phyloP scores from a whole-genome alignment of 2,888 invertebrate genomes.

The Oscheius sp. region DNA sequence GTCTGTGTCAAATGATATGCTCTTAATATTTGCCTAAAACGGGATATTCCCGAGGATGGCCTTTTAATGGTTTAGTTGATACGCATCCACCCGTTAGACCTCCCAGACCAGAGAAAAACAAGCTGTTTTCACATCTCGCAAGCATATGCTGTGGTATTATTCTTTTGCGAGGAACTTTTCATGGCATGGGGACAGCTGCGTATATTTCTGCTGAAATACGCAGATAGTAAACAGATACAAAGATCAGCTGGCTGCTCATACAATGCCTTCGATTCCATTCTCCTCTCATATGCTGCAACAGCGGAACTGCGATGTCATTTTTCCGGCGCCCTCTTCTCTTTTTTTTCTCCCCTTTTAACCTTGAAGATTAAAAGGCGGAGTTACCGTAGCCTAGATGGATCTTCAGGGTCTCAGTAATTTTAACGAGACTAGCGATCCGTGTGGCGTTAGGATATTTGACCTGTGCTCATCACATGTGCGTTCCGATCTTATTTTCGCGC shows the following conservation, averaged over 20 bases:
- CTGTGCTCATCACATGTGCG: slow-evolving; percentile 19
- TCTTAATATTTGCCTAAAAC: no score
- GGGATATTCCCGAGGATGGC: no score
- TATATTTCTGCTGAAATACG: slow-evolving; percentile 27
- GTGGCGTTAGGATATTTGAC: slow-evolving; percentile 1
- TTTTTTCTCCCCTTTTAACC: no score
- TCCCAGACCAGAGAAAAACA: slow-evolving; percentile 21
- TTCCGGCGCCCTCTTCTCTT: no score
- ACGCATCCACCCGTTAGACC: not conserved
- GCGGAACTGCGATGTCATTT: no score
- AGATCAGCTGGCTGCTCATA: slow-evolving; percentile 16
- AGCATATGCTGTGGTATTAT: slow-evolving; percentile 30
- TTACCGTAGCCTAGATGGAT: no score
- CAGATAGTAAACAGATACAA: slow-evolving; percentile 29
- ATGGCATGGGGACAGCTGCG: slow-evolving; percentile 27
- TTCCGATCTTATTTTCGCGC: slow-evolving; percentile 6
- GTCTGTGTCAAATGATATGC: no score
- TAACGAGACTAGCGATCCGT: not conserved
- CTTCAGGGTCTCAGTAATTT: not conserved
- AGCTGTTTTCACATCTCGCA: slow-evolving; percentile 26
- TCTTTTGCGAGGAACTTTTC: slow-evolving; percentile 15
- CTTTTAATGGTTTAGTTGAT: no score
- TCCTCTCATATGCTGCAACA: no score
- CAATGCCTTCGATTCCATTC: no score
- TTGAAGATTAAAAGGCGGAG: no score